Evolutionary conservation across 2,888 invertebrate species (phyloP).

Genomic region (Stratiomys singularior): DNA sequence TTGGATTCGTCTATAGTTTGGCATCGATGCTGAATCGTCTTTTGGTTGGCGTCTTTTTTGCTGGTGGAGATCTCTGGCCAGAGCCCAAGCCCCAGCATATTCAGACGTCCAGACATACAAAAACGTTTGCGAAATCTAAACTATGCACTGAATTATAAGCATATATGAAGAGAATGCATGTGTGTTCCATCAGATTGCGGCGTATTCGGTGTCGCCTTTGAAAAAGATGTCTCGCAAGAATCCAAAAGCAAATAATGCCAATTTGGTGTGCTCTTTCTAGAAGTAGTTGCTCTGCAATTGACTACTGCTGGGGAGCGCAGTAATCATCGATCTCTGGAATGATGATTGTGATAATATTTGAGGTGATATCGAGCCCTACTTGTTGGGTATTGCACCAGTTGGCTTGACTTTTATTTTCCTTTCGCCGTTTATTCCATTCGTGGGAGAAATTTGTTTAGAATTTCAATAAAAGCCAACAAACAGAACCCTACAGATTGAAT

Average conservation of each 20-base stretch:
- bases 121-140: conserved; percentile 25
- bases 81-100: conserved; percentile 22
- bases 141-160: conserved; percentile 16
- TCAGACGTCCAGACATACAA: conserved; percentile 41
- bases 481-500: conserved; percentile 14
- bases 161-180: neutral
- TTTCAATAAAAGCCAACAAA: neutral
- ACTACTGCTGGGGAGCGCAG: neutral
- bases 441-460: conserved; percentile 30
- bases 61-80: neutral
- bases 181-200: neutral
- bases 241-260: neutral
- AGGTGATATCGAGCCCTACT: conserved; percentile 5
- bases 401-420: too few relatives aligned
- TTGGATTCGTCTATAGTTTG: conserved; percentile 44
- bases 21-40: conserved; percentile 42
- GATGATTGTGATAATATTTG: neutral
- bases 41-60: conserved; percentile 5
- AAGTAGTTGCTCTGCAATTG: neutral
- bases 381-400: too few relatives aligned
- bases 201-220: neutral
- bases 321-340: neutral
- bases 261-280: too few relatives aligned
- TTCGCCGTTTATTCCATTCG: neutral
- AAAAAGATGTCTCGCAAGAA: neutral